Percentiles rank a stretch among this genome's conserved stretches.
These are phyloP conservation scores for Drosophila percnosoma DNA, from an alignment of 2,888 invertebrate species.

Conservation along the genomic window DNA sequence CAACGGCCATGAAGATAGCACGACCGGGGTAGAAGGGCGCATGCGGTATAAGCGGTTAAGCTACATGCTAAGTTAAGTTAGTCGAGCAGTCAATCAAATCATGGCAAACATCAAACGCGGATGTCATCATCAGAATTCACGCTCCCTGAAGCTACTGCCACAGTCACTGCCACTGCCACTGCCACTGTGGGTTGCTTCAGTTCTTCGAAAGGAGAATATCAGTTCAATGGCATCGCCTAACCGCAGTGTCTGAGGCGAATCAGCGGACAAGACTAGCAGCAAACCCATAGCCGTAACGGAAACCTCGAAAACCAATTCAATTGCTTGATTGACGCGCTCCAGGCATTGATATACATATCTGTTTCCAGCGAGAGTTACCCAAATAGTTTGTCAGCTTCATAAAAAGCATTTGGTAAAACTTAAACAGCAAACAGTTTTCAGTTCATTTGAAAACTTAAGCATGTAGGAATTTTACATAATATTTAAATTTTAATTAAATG, in stretches of 20 bases:
- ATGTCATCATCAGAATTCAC: constrained; percentile 49
- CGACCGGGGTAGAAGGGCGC: neutral
- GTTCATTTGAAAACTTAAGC: neutral
- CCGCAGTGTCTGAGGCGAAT: constrained; percentile 40
- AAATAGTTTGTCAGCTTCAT: neutral
- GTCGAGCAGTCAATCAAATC: constrained; percentile 66
- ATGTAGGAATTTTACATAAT: neutral
- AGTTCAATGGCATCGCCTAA: constrained; percentile 24
- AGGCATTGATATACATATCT: constrained; percentile 13
- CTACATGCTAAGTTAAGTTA: constrained; percentile 46
- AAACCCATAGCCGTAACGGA: constrained; percentile 40
- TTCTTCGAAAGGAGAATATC: constrained; percentile 17
- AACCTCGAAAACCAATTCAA: constrained; percentile 69
- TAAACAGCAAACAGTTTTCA: neutral
- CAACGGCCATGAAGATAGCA: neutral
- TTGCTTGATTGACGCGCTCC: constrained; percentile 59
- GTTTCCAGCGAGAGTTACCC: constrained; percentile 22
- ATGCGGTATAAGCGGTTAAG: neutral
- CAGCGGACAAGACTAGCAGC: constrained; percentile 29
- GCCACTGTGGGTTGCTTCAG: constrained; percentile 18
- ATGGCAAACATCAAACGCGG: constrained; percentile 40
- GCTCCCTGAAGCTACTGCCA: constrained; percentile 15
- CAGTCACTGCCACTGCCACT: neutral
- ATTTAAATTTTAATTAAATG: neutral
- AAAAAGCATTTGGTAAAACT: neutral